These are phyloP conservation scores for Helobdella robusta DNA, from an alignment of 2,888 invertebrate genomes.

Conservation along the genomic window DNA sequence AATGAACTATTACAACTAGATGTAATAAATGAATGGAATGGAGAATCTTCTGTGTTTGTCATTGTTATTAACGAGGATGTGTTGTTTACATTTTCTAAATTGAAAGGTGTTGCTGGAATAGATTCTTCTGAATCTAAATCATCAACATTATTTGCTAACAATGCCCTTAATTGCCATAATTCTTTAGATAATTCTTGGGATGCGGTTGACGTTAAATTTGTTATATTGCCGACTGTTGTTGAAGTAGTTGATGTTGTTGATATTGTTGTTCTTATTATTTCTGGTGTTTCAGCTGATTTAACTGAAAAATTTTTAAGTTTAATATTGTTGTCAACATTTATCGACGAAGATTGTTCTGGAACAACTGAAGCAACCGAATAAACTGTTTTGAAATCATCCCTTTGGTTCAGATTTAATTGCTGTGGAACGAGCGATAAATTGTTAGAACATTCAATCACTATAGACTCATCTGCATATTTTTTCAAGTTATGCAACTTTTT, in stretches of 20 bases:
- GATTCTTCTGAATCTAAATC: constrained; percentile 22
- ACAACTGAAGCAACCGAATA: too few relatives aligned
- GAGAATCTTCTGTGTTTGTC: too few relatives aligned
- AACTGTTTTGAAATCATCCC: neutral
- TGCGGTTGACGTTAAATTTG: neutral
- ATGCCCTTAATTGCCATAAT: constrained; percentile 22
- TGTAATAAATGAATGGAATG: too few relatives aligned
- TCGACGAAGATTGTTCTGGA: too few relatives aligned
- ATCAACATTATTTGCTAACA: constrained; percentile 12
- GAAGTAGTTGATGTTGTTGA: too few relatives aligned
- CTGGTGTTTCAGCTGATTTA: neutral
- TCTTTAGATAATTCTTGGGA: constrained; percentile 18
- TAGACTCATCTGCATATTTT: neutral
- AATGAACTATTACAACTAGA: too few relatives aligned
- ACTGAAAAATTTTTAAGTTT: too few relatives aligned
- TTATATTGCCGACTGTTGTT: neutral
- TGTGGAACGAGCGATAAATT: neutral
- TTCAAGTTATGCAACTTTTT: constrained; percentile 7
- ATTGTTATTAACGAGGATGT: too few relatives aligned
- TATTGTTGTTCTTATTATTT: too few relatives aligned
- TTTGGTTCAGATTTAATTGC: too few relatives aligned
- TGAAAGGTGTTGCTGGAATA: neutral
- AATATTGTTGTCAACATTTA: too few relatives aligned
- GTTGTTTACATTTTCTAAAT: neutral
- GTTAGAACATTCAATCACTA: neutral